Percentiles rank a stretch among this genome's conserved stretches.
phyloP scores from a whole-genome alignment of 2,113 vertebrate species.

The Chionis minor region DNA sequence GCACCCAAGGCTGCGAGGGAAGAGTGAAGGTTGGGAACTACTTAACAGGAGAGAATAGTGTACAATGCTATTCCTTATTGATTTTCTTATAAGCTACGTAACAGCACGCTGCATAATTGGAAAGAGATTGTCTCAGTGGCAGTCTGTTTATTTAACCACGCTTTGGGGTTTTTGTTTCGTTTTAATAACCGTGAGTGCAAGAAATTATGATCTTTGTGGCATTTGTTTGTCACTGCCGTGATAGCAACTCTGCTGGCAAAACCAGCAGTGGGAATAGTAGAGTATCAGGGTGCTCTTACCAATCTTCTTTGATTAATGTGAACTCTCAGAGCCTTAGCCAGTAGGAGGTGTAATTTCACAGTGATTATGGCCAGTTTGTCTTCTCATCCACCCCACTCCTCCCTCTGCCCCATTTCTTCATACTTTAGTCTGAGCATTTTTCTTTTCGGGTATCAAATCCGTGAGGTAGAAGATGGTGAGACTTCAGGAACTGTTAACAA shows the following conservation, averaged over 20 bases:
- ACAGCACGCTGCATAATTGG: fast-evolving
- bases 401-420: background rate
- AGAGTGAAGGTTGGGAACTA: background rate
- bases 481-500: background rate
- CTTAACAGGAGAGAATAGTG: background rate
- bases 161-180: fast-evolving
- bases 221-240: background rate
- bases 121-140: background rate
- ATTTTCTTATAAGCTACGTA: background rate
- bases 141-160: background rate
- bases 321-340: background rate
- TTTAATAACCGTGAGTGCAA: background rate
- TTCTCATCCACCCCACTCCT: background rate
- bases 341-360: background rate
- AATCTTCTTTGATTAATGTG: background rate
- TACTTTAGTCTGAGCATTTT: background rate
- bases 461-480: background rate
- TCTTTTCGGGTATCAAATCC: background rate
- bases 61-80: background rate
- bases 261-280: background rate
- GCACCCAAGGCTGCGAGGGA: background rate
- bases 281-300: background rate
- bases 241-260: background rate
- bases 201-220: background rate
- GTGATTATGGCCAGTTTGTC: background rate